These are phyloP conservation scores for Dicroscelio sp. DNA, from an alignment of 2,888 invertebrate genomes.

Conservation along the genomic window DNA sequence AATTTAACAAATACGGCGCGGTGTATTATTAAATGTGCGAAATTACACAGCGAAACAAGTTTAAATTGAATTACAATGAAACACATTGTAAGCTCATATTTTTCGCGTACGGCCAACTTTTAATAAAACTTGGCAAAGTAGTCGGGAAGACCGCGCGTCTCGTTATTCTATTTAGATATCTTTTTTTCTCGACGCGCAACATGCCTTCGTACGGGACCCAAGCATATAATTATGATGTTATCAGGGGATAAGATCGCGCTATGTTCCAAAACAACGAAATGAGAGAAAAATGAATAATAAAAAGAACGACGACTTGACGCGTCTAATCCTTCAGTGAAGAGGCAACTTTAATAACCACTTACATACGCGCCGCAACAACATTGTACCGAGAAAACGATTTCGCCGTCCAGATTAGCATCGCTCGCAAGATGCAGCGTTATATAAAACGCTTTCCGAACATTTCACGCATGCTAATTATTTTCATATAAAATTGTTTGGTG, in stretches of 20 bases:
- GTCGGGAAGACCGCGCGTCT: slow-evolving; percentile 34
- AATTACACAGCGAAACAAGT: slow-evolving; percentile 35
- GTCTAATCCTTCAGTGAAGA: slow-evolving; percentile 67
- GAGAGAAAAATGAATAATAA: slow-evolving; percentile 68
- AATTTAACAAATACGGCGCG: slow-evolving; percentile 32
- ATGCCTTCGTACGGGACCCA: slow-evolving; percentile 43
- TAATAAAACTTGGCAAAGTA: slow-evolving; percentile 52
- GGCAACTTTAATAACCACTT: slow-evolving; percentile 75
- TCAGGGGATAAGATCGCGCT: slow-evolving; percentile 71
- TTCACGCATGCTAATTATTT: slow-evolving; percentile 69
- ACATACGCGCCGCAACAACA: slow-evolving; percentile 37
- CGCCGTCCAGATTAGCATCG: slow-evolving; percentile 65
- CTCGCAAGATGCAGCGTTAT: slow-evolving; percentile 44
- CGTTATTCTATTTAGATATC: slow-evolving; percentile 70
- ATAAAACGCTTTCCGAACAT: slow-evolving; percentile 64
- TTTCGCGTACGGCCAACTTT: not conserved
- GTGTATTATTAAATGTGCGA: slow-evolving; percentile 34
- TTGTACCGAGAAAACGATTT: slow-evolving; percentile 72
- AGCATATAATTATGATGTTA: slow-evolving; percentile 76
- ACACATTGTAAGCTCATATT: slow-evolving; percentile 19
- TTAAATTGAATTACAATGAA: slow-evolving; percentile 63
- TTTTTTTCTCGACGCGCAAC: slow-evolving; percentile 51
- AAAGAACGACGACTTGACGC: slow-evolving; percentile 63
- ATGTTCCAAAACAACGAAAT: slow-evolving; percentile 71
- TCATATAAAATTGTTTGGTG: slow-evolving; percentile 39